Evolutionary conservation across 2,797 vertebrate genomes (phyloP).

Genomic region (Babyrousa celebensis): DNA sequence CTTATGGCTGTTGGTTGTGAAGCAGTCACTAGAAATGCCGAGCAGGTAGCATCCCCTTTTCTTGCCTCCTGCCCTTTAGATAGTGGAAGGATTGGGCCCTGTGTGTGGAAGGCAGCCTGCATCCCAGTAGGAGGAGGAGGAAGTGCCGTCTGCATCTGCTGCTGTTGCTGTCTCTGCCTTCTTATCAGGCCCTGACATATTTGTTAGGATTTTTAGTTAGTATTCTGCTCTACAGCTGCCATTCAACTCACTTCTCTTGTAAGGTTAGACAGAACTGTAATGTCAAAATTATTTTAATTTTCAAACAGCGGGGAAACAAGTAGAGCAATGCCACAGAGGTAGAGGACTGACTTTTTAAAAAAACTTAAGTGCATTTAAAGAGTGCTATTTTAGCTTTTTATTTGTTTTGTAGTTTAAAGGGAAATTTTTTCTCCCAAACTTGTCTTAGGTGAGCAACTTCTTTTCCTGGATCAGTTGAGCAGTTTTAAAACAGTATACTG

Average conservation of each 20-base stretch:
- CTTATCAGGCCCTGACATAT: neutral
- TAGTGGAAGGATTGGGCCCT: neutral
- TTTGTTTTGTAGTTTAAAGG: neutral
- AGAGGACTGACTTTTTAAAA: slow-evolving; percentile 13
- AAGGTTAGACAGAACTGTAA: neutral
- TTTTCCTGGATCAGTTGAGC: slow-evolving; percentile 28
- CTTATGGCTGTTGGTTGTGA: neutral
- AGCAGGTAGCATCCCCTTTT: neutral
- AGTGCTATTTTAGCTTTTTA: neutral
- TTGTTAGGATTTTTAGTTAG: neutral
- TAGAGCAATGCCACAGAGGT: neutral
- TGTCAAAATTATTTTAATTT: neutral
- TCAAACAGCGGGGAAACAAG: neutral
- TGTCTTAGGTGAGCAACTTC: neutral
- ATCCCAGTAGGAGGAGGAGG: neutral
- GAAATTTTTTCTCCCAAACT: neutral
- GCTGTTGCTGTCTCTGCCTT: neutral
- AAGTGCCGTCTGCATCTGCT: neutral
- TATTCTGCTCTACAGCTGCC: neutral
- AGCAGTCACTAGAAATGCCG: neutral
- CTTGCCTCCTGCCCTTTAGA: neutral
- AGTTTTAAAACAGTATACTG: neutral
- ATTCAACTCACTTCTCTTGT: neutral
- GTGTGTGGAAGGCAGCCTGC: neutral
- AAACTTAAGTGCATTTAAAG: neutral